A percentile compares a stretch with the other conserved stretches of the same genome.
phyloP scores from a whole-genome alignment of 2,113 vertebrate species.

The Ochotona princeps region DNA sequence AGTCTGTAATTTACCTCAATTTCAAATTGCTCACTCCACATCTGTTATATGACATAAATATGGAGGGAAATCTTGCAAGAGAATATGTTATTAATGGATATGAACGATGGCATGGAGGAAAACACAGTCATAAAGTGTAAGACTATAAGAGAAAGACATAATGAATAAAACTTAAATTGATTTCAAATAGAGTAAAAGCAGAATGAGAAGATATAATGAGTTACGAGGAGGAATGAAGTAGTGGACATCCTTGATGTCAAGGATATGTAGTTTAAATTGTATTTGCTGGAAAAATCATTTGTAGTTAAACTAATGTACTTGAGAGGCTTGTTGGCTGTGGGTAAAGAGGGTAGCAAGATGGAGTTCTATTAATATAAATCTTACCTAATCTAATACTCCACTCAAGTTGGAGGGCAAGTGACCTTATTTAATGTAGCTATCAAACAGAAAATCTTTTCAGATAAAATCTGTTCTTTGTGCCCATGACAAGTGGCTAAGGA shows the following conservation, averaged over 20 bases:
- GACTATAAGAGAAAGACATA: not conserved
- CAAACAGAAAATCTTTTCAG: slow-evolving; percentile 39
- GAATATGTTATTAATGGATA: slow-evolving; percentile 19
- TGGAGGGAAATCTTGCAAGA: not conserved
- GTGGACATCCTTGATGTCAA: slow-evolving; percentile 42
- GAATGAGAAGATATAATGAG: not conserved
- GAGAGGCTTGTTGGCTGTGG: slow-evolving; percentile 38
- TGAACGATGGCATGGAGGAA: not conserved
- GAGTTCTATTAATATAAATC: slow-evolving; percentile 57
- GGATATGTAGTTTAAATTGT: slow-evolving; percentile 10
- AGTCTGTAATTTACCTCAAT: not conserved
- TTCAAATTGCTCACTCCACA: not conserved
- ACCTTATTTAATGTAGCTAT: slow-evolving; percentile 10
- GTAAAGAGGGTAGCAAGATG: not conserved
- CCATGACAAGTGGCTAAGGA: slow-evolving; percentile 36
- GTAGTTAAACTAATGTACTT: slow-evolving; percentile 34
- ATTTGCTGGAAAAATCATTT: slow-evolving; percentile 50
- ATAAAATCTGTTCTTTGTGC: not conserved
- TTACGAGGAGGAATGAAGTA: not conserved
- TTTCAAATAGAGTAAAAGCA: not conserved
- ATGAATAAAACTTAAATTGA: not conserved
- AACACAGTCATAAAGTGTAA: not conserved
- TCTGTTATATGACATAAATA: not conserved
- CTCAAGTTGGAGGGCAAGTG: slow-evolving; percentile 45
- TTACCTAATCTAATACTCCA: slow-evolving; percentile 59